Conservation (phyloP, 1,140 invertebrate genomes). For the Bombus difficillimus region DNA sequence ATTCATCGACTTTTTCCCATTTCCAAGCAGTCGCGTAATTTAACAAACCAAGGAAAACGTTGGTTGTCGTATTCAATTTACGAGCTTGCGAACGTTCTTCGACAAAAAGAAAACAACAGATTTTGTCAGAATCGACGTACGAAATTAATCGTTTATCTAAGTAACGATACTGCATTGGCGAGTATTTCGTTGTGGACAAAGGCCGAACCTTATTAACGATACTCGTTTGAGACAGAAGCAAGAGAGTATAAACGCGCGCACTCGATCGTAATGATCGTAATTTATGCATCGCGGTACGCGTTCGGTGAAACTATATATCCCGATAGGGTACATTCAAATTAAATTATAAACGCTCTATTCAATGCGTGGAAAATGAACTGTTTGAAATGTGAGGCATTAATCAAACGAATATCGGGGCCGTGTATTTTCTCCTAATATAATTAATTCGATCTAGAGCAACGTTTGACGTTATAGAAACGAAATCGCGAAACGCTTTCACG, state of each 20-base stretch:
- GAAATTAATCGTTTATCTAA: neutral
- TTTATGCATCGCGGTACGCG: conserved; percentile 9
- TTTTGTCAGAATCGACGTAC: no score
- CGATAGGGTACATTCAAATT: neutral
- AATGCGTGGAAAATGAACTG: neutral
- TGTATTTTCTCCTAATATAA: neutral
- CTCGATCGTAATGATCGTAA: conserved; percentile 12
- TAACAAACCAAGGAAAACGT: neutral
- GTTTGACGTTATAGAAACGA: neutral
- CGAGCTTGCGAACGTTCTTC: neutral
- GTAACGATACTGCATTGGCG: neutral
- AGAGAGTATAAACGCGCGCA: neutral
- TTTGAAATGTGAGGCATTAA: neutral
- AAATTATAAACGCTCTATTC: conserved; percentile 12
- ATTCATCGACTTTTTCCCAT: neutral
- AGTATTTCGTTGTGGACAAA: no score
- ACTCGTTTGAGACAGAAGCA: neutral
- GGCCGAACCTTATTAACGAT: conserved; percentile 7
- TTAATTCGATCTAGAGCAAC: neutral
- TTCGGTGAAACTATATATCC: neutral
- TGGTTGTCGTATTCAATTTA: neutral
- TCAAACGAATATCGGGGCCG: neutral
- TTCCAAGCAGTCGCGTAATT: neutral
- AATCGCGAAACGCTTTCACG: neutral
- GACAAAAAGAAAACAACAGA: neutral